Conservation (phyloP, 2,113 vertebrate genomes). For the Pristiophorus japonicus region DNA sequence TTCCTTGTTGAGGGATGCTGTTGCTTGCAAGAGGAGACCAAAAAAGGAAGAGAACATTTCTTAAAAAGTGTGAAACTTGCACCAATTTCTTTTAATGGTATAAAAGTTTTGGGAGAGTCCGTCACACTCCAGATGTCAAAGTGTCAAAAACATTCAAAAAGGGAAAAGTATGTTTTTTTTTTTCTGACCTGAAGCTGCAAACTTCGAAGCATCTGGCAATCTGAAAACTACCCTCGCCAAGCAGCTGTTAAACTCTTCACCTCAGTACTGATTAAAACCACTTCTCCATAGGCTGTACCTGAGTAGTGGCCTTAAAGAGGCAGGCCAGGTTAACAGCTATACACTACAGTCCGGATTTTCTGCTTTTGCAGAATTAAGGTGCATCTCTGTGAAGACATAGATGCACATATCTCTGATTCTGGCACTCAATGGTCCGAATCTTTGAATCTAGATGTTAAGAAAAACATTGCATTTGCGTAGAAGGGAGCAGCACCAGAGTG, state of each 20-base stretch:
- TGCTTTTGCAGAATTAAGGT: neutral
- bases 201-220: neutral
- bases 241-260: neutral
- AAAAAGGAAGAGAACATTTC: neutral
- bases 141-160: neutral
- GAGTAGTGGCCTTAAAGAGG: neutral
- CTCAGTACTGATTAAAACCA: neutral
- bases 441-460: too few relatives aligned
- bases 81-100: neutral
- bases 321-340: neutral
- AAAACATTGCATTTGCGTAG: neutral
- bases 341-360: neutral
- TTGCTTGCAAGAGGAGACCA: neutral
- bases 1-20: neutral
- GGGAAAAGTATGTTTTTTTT: neutral
- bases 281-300: neutral
- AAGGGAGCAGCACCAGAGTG: neutral
- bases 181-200: neutral
- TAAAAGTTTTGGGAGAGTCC: neutral
- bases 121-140: neutral
- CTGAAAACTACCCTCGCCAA: neutral
- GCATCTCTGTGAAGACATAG: neutral
- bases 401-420: too few relatives aligned
- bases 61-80: neutral
- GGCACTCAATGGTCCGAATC: too few relatives aligned